A percentile compares a stretch with the other conserved stretches of the same genome.
Conservation (phyloP, 1,140 invertebrate genomes). For the Pollicipes pollicipes region DNA sequence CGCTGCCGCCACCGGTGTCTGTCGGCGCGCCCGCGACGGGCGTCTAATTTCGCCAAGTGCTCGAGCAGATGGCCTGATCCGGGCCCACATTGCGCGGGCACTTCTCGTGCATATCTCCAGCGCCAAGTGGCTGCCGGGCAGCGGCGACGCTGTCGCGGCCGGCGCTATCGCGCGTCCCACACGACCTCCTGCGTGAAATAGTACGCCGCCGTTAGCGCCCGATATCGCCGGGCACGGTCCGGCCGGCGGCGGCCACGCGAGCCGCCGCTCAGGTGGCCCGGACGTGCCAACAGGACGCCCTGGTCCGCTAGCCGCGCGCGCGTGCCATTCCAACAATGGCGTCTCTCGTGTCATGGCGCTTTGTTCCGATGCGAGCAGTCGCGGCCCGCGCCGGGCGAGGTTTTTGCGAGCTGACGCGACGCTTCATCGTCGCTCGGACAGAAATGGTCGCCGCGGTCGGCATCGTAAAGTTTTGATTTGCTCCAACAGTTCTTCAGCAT, state of each 20-base stretch:
- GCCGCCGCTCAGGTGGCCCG: not conserved
- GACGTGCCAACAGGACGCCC: not conserved
- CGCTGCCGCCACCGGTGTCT: too few species aligned
- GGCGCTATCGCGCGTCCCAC: too few species aligned
- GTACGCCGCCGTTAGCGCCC: too few species aligned
- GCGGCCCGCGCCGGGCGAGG: not conserved
- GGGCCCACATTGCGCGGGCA: not conserved
- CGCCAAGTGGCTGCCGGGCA: not conserved
- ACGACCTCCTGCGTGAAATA: not conserved
- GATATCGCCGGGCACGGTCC: too few species aligned
- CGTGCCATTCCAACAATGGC: not conserved
- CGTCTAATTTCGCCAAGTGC: not conserved
- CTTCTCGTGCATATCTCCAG: not conserved
- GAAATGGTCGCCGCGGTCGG: not conserved
- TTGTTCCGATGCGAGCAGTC: not conserved
- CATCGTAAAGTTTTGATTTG: not conserved
- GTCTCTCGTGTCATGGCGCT: not conserved
- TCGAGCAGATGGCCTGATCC: not conserved
- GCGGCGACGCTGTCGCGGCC: too few species aligned
- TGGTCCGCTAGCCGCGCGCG: too few species aligned
- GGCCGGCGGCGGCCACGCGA: too few species aligned
- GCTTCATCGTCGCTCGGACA: not conserved
- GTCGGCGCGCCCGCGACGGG: too few species aligned
- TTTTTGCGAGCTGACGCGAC: not conserved
- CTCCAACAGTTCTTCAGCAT: not conserved